Evolutionary conservation across 2,888 invertebrate genomes (phyloP).

Genomic region (Taphrorychus bicolor): DNA sequence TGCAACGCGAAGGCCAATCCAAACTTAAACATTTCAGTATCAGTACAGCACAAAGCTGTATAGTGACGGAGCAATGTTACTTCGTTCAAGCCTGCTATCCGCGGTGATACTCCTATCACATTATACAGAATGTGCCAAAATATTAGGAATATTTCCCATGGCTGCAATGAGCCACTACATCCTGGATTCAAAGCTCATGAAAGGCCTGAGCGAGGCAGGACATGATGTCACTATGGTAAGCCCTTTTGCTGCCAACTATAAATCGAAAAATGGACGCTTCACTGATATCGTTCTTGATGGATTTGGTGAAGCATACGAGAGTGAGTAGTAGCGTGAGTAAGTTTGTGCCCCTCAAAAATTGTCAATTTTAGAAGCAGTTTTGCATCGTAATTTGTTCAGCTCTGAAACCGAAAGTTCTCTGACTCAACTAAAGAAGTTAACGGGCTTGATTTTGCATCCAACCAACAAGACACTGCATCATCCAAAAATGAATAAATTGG

Average conservation of each 20-base stretch:
- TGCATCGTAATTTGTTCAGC: constrained; percentile 15
- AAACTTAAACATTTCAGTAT: too few species aligned
- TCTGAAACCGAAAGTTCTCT: not conserved
- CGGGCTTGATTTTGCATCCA: not conserved
- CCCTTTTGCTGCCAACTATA: constrained; percentile 11
- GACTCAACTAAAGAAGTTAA: not conserved
- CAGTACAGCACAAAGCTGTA: too few species aligned
- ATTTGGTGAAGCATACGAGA: constrained; percentile 7
- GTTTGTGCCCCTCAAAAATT: constrained; percentile 35
- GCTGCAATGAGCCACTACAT: constrained; percentile 39
- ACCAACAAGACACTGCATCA: constrained; percentile 30
- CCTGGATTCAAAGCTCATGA: constrained; percentile 27
- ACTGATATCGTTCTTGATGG: constrained; percentile 31
- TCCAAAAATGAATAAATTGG: constrained; percentile 48
- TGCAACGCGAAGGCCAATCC: too few species aligned
- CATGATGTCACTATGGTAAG: constrained; percentile 40
- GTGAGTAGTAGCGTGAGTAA: constrained; percentile 25
- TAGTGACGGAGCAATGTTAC: too few species aligned
- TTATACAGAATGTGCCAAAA: constrained; percentile 19
- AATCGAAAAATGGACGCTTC: constrained; percentile 24
- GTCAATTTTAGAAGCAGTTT: constrained; percentile 10
- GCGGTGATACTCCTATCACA: not conserved
- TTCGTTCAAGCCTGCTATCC: too few species aligned
- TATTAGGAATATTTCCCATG: constrained; percentile 39
- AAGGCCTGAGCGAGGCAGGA: constrained; percentile 40